A percentile compares a stretch with the other conserved stretches of the same genome.
Conservation (phyloP, 2,888 invertebrate species). For the Hydropsyche betteni region DNA sequence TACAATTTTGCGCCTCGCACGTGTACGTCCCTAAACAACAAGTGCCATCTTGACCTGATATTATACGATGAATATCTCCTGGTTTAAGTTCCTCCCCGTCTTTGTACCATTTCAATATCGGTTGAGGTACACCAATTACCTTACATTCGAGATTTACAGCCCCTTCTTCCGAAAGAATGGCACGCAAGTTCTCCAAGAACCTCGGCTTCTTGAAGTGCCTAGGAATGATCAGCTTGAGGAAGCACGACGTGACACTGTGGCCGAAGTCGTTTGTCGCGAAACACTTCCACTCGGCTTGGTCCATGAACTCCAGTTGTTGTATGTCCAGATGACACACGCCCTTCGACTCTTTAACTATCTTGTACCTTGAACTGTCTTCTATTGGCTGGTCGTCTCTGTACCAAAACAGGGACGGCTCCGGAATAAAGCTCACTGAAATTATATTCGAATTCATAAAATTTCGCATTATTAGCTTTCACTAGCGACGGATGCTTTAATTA, state of each 20-base stretch:
- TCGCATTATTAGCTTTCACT: not conserved
- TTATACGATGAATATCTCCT: conserved; percentile 90
- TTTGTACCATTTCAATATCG: conserved; percentile 91
- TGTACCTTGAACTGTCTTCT: conserved; percentile 73
- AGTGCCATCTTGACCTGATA: conserved; percentile 89
- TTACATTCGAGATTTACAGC: conserved; percentile 93
- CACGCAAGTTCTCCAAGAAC: conserved; percentile 85
- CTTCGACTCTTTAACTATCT: conserved; percentile 72
- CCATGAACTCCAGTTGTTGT: conserved; percentile 77
- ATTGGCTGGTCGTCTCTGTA: conserved; percentile 86
- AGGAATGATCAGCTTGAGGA: conserved; percentile 84
- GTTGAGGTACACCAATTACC: conserved; percentile 91
- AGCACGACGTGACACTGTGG: conserved; percentile 87
- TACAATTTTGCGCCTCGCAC: conserved; percentile 89
- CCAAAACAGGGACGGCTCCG: conserved; percentile 86
- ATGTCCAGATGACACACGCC: conserved; percentile 80
- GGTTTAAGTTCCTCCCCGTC: conserved; percentile 89
- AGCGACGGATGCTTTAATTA: not conserved
- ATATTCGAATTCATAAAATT: not conserved
- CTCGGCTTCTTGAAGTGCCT: conserved; percentile 89
- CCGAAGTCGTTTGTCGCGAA: conserved; percentile 90
- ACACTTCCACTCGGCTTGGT: conserved; percentile 93
- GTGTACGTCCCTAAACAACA: conserved; percentile 91
- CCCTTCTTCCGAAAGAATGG: conserved; percentile 86
- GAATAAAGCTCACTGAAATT: conserved; percentile 76